phyloP scores from a whole-genome alignment of 1,140 invertebrate species.

The Drosophila tani region DNA sequence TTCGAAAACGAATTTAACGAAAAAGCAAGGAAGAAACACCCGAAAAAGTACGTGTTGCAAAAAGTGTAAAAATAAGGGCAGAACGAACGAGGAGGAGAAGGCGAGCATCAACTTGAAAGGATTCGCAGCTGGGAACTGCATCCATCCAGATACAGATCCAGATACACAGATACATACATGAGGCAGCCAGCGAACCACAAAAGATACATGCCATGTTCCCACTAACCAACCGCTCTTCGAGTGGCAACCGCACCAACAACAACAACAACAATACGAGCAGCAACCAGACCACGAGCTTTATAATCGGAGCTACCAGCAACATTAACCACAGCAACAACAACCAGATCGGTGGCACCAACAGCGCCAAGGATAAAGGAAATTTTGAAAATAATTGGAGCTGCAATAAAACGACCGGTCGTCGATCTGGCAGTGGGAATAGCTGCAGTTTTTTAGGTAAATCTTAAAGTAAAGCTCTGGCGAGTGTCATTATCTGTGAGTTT shows the following conservation, averaged over 20 bases:
- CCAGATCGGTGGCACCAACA: conserved; percentile 27
- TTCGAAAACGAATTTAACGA: conserved; percentile 55
- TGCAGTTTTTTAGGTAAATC: conserved; percentile 84
- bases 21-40: conserved; percentile 22
- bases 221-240: conserved; percentile 79
- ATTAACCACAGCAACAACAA: conserved; percentile 29
- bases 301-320: conserved; percentile 47
- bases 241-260: conserved; percentile 73
- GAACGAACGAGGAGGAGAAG: conserved; percentile 33
- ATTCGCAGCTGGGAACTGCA: conserved; percentile 73
- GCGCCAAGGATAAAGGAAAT: conserved; percentile 82
- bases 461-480: conserved; percentile 17
- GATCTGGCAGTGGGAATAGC: conserved; percentile 83
- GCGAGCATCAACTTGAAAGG: conserved; percentile 59
- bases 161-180: conserved; percentile 56
- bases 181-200: conserved; percentile 55
- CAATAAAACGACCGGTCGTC: conserved; percentile 84
- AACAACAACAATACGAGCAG: conserved; percentile 30
- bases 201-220: conserved; percentile 81
- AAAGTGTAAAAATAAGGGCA: conserved; percentile 48
- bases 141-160: conserved; percentile 35
- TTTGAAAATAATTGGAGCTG: conserved; percentile 85
- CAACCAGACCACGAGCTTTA: conserved; percentile 40
- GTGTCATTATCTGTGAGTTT: conserved; percentile 26
- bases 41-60: conserved; percentile 34